Conservation (phyloP, 1,140 invertebrate genomes). For the Hypothenemus hampei region DNA sequence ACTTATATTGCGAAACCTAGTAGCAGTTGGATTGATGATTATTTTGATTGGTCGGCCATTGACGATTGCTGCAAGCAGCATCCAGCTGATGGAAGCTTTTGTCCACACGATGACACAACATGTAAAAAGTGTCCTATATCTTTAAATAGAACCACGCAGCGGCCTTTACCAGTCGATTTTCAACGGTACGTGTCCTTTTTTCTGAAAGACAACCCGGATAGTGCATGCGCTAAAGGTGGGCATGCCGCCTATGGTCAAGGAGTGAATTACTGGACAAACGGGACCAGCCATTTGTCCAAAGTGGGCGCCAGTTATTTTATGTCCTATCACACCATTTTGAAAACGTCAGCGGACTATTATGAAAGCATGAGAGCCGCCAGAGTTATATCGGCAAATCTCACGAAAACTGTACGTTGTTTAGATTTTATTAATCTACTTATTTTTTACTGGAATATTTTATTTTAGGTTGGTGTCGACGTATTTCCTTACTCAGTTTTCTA, state of each 20-base stretch:
- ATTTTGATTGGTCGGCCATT: conserved; percentile 78
- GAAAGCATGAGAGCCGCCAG: conserved; percentile 78
- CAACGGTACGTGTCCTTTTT: conserved; percentile 81
- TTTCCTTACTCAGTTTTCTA: conserved; percentile 98
- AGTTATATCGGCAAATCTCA: conserved; percentile 51
- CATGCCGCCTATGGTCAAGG: conserved; percentile 75
- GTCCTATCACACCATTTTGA: conserved; percentile 93
- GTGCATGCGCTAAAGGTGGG: conserved; percentile 78
- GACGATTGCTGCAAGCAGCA: conserved; percentile 59
- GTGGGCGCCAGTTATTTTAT: conserved; percentile 83
- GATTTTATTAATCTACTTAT: background rate
- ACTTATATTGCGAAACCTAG: conserved; percentile 86
- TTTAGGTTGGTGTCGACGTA: conserved; percentile 61
- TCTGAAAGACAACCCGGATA: conserved; percentile 82
- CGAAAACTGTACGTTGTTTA: conserved; percentile 30
- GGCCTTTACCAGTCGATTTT: conserved; percentile 66
- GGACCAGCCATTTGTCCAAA: conserved; percentile 42
- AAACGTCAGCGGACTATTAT: conserved; percentile 89
- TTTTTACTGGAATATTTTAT: background rate
- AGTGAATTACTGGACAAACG: conserved; percentile 56
- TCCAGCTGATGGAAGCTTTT: conserved; percentile 57
- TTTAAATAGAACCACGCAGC: conserved; percentile 46
- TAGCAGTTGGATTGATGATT: conserved; percentile 95
- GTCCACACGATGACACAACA: conserved; percentile 52
- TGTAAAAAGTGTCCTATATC: conserved; percentile 52